These are phyloP conservation scores for Corythornis cristatus DNA, from an alignment of 2,113 vertebrate genomes.

Conservation along the genomic window DNA sequence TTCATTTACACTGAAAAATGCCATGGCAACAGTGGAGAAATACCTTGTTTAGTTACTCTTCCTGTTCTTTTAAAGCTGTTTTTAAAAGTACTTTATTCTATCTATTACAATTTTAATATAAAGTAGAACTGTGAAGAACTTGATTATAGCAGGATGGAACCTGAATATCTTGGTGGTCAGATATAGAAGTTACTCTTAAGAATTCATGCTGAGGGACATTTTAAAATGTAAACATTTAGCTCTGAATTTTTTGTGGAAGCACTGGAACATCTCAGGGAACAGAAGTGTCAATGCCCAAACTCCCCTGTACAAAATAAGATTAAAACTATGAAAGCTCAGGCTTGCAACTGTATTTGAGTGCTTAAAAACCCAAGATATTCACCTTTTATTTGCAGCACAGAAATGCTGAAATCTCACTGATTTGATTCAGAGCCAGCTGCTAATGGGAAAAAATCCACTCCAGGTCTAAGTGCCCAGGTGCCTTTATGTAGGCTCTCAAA, in stretches of 20 bases:
- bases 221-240: neutral
- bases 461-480: neutral
- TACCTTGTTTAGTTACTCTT: neutral
- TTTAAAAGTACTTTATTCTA: neutral
- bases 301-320: neutral
- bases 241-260: neutral
- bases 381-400: neutral
- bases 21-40: neutral
- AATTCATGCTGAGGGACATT: neutral
- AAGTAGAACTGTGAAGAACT: neutral
- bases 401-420: slow-evolving; percentile 5
- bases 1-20: neutral
- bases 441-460: slow-evolving; percentile 13
- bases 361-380: neutral
- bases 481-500: neutral
- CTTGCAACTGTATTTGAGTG: neutral
- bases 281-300: neutral
- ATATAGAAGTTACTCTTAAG: neutral
- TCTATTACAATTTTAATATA: neutral
- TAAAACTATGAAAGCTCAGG: neutral
- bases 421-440: neutral
- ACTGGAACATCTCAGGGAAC: neutral
- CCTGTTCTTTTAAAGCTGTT: neutral
- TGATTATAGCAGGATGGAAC: neutral
- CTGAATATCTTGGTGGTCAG: neutral